Percentiles rank a stretch among this genome's conserved stretches.
Evolutionary conservation across 35 echinoderm and acorn worm species (phyloP).

Genomic region (Apostichopus japonicus): DNA sequence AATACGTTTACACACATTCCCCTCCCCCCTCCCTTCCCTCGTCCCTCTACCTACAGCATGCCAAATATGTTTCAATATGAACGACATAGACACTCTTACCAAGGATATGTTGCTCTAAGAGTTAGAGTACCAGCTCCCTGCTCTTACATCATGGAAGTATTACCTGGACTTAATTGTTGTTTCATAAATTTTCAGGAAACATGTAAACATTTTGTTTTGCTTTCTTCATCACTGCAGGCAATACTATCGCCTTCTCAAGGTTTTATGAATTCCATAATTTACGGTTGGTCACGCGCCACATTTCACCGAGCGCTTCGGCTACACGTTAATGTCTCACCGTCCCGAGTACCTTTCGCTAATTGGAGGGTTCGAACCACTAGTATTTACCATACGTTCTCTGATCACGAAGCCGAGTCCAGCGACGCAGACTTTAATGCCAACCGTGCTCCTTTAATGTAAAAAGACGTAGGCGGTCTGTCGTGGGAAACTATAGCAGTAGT

Average conservation of each 20-base stretch:
- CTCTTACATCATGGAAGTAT: no score
- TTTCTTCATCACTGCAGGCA: background rate
- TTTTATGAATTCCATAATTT: constrained; percentile 23
- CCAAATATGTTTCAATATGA: no score
- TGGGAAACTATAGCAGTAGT: no score
- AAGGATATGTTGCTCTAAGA: no score
- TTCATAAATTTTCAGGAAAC: no score
- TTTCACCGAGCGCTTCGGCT: constrained; percentile 2
- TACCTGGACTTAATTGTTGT: no score
- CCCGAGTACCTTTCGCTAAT: constrained; percentile 1
- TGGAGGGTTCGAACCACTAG: background rate
- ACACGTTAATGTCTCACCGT: background rate
- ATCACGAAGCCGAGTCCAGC: constrained; percentile 5
- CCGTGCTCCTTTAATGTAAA: background rate
- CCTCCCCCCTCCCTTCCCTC: no score
- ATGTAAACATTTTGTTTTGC: background rate
- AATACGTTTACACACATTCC: no score
- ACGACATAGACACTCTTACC: no score
- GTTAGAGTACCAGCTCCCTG: no score
- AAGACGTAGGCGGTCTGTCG: no score
- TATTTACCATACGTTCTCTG: constrained; percentile 35
- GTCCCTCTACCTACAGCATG: no score
- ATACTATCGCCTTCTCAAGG: constrained; percentile 15
- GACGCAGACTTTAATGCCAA: constrained; percentile 6
- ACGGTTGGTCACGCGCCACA: constrained; percentile 3